phyloP scores from a whole-genome alignment of 2,888 invertebrate species.

The Caenorhabditis sp. region DNA sequence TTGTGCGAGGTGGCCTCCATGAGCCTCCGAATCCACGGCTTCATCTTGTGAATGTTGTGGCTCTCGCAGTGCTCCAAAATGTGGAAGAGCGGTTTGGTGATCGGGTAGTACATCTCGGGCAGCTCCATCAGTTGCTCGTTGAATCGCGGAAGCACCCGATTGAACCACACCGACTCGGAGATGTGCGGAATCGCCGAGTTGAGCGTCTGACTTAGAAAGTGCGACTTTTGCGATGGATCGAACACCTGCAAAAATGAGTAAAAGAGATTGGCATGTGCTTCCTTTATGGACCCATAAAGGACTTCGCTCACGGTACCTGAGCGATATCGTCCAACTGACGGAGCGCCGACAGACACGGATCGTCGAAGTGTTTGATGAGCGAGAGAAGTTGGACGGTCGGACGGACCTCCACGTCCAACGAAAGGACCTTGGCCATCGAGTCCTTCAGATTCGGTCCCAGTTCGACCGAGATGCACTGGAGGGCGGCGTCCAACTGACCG shows the following conservation, averaged over 20 bases:
- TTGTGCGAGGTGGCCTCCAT: slow-evolving; percentile 69
- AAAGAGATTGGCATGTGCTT: no score
- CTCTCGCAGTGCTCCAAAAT: slow-evolving; percentile 75
- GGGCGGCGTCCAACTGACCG: slow-evolving; percentile 82
- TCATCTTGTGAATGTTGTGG: slow-evolving; percentile 76
- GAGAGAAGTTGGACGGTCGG: slow-evolving; percentile 93
- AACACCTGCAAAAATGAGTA: slow-evolving; percentile 82
- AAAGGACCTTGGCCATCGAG: slow-evolving; percentile 70
- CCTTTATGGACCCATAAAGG: neutral
- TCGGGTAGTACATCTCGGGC: slow-evolving; percentile 69
- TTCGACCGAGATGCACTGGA: slow-evolving; percentile 81
- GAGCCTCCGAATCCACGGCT: slow-evolving; percentile 73
- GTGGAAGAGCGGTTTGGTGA: slow-evolving; percentile 74
- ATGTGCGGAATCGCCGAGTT: slow-evolving; percentile 70
- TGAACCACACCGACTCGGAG: slow-evolving; percentile 77
- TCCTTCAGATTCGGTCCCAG: slow-evolving; percentile 83
- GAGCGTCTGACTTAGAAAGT: slow-evolving; percentile 88
- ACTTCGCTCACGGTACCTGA: slow-evolving; percentile 79
- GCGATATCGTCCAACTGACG: slow-evolving; percentile 93
- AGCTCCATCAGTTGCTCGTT: slow-evolving; percentile 72
- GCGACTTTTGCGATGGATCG: slow-evolving; percentile 89
- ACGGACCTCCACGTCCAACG: slow-evolving; percentile 85
- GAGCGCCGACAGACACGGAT: slow-evolving; percentile 91
- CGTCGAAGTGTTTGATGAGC: slow-evolving; percentile 85
- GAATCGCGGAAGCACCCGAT: slow-evolving; percentile 74